phyloP scores from a whole-genome alignment of 2,797 vertebrate genomes.

The Halcyon badia region DNA sequence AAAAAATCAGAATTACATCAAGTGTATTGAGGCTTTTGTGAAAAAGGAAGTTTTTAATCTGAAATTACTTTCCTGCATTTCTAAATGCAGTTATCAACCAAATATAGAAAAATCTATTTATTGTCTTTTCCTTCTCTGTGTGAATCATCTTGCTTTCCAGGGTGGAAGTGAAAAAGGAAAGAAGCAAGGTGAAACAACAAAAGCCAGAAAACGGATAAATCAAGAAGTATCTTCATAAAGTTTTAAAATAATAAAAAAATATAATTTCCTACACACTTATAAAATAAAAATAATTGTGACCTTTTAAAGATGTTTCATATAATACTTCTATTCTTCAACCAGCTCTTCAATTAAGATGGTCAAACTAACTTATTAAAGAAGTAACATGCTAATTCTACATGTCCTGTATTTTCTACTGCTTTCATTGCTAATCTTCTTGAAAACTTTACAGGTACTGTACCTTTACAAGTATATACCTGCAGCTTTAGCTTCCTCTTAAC shows the following conservation, averaged over 20 bases:
- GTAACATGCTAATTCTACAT: not conserved
- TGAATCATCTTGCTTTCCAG: not conserved
- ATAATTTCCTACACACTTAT: not conserved
- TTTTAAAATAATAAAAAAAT: not conserved
- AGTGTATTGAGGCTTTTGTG: not conserved
- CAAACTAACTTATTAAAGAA: not conserved
- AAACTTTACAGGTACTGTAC: not conserved
- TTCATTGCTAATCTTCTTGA: not conserved
- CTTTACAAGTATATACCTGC: not conserved
- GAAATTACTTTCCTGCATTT: not conserved
- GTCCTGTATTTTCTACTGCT: not conserved
- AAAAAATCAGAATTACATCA: not conserved
- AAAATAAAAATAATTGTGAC: not conserved
- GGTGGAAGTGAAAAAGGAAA: not conserved
- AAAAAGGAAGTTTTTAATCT: not conserved
- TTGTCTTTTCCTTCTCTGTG: not conserved
- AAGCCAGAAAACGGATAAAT: not conserved
- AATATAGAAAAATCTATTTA: not conserved
- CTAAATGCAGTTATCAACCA: not conserved
- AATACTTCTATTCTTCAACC: not conserved
- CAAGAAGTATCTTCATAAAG: not conserved
- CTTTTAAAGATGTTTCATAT: not conserved
- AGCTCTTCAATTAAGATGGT: not conserved
- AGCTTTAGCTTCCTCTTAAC: not conserved
- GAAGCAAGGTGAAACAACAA: not conserved